phyloP scores from a whole-genome alignment of 2,888 invertebrate genomes.

The Caenorhabditis imperialis region DNA sequence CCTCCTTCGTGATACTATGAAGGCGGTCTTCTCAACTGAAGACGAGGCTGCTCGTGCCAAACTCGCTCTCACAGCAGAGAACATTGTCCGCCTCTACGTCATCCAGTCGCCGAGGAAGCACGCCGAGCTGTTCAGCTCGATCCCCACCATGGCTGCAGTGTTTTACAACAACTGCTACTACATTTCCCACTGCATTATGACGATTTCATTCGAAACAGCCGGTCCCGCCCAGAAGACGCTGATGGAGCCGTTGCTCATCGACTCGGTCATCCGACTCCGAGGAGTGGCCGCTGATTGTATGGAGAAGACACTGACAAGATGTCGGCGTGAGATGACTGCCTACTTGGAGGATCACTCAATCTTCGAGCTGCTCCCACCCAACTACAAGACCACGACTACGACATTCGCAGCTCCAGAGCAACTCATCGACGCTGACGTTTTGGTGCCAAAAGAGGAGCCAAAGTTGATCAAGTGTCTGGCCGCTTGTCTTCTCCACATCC shows the following conservation, averaged over 20 bases:
- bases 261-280: constrained; percentile 64
- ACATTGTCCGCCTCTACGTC: constrained; percentile 71
- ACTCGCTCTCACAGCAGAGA: constrained; percentile 69
- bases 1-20: constrained; percentile 63
- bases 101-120: constrained; percentile 70
- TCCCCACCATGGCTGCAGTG: constrained; percentile 72
- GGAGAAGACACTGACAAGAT: constrained; percentile 65
- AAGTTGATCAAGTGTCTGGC: constrained; percentile 45
- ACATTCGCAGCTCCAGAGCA: constrained; percentile 29
- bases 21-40: constrained; percentile 57
- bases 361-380: constrained; percentile 41
- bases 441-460: constrained; percentile 39
- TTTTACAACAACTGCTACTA: constrained; percentile 76
- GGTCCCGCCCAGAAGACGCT: constrained; percentile 26
- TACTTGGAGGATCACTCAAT: constrained; percentile 41
- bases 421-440: constrained; percentile 25
- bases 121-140: constrained; percentile 64
- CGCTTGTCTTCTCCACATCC: constrained; percentile 63
- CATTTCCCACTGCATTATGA: constrained; percentile 69
- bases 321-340: constrained; percentile 53
- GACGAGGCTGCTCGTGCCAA: constrained; percentile 56
- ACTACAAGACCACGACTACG: constrained; percentile 31
- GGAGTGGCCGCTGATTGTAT: constrained; percentile 65
- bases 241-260: constrained; percentile 56
- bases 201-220: constrained; percentile 54